Evolutionary conservation across 2,888 invertebrate species (phyloP).

Genomic region (Eumacrocentrus americanus): DNA sequence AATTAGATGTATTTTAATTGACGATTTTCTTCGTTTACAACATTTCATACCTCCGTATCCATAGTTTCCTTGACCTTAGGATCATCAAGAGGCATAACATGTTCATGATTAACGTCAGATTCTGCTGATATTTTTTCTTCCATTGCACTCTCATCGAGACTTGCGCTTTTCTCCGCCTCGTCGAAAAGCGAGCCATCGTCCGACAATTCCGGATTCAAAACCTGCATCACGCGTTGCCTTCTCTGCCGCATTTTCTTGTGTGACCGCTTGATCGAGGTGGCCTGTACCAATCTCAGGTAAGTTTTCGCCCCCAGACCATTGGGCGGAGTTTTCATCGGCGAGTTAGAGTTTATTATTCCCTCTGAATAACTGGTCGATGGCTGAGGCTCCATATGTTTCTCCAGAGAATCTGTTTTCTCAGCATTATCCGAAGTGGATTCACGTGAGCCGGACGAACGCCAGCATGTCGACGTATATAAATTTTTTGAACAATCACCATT

Average conservation of each 20-base stretch:
- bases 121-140: constrained; percentile 9
- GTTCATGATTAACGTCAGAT: constrained; percentile 14
- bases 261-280: constrained; percentile 53
- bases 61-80: constrained; percentile 1
- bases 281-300: constrained; percentile 43
- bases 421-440: constrained; percentile 21
- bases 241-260: constrained; percentile 48
- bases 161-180: constrained; percentile 43
- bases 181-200: constrained; percentile 54
- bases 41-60: not conserved
- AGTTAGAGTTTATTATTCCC: constrained; percentile 18
- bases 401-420: constrained; percentile 10
- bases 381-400: constrained; percentile 28
- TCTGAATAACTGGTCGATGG: constrained; percentile 37
- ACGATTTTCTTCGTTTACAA: constrained; percentile 3
- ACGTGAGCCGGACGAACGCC: constrained; percentile 5
- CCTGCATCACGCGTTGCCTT: constrained; percentile 27
- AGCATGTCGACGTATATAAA: constrained; percentile 28
- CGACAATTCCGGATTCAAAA: constrained; percentile 41
- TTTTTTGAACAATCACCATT: constrained; percentile 19
- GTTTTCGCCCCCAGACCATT: constrained; percentile 43
- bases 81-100: constrained; percentile 4
- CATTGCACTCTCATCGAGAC: constrained; percentile 19
- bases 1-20: not conserved
- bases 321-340: constrained; percentile 46